phyloP scores from a whole-genome alignment of 2,113 vertebrate species.

The Myrmecobius fasciatus region DNA sequence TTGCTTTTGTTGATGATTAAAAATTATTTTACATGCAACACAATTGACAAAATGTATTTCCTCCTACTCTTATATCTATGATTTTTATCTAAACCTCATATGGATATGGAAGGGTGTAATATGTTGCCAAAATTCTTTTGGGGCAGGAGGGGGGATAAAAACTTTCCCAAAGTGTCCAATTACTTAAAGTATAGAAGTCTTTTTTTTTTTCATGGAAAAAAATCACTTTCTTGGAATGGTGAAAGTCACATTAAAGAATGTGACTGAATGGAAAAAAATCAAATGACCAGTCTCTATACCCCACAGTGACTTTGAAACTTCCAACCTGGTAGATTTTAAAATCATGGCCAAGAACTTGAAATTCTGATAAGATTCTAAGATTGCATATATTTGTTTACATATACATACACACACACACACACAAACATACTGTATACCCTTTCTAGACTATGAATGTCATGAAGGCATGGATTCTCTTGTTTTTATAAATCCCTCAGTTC shows the following conservation, averaged over 20 bases:
- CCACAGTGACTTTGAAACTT: not conserved
- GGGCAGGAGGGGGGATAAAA: not conserved
- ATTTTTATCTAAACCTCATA: not conserved
- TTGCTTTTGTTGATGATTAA: not conserved
- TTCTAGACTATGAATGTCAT: not conserved
- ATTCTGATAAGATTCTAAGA: not conserved
- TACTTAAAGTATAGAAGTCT: not conserved
- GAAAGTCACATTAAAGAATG: not conserved
- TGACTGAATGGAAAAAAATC: not conserved
- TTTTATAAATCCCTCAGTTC: not conserved
- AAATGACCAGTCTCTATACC: not conserved
- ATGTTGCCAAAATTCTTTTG: not conserved
- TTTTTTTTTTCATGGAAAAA: not conserved
- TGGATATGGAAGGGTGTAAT: not conserved
- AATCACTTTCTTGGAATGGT: not conserved
- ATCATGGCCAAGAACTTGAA: not conserved
- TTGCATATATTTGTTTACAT: not conserved
- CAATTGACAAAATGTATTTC: not conserved
- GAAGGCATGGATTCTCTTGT: not conserved
- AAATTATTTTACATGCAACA: not conserved
- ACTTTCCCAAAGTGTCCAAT: not conserved
- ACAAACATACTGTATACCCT: rapidly evolving
- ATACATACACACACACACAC: too few species aligned
- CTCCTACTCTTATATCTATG: not conserved
- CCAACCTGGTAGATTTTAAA: not conserved